Percentiles rank a stretch among this genome's conserved stretches.
Evolutionary conservation across 1,140 invertebrate genomes (phyloP).

Genomic region (Harlomillsia oculata): DNA sequence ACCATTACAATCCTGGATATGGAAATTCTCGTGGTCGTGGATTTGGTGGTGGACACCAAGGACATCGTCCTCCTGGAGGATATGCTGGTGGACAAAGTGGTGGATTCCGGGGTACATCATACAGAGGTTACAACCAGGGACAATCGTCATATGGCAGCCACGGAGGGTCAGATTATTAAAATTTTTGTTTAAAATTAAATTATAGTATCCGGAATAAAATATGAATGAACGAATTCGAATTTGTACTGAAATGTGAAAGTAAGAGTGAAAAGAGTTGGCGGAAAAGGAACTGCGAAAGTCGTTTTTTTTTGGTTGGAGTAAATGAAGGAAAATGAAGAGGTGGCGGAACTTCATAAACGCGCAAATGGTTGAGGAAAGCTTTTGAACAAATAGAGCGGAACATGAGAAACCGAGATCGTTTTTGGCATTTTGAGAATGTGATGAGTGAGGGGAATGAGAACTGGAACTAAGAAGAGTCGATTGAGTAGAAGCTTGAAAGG

Average conservation of each 20-base stretch:
- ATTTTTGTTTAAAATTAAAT: not conserved
- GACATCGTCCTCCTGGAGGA: not conserved
- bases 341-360: conserved; percentile 16
- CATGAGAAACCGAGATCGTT: no score
- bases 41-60: not conserved
- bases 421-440: no score
- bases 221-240: no score
- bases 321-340: conserved; percentile 10
- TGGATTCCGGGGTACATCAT: no score
- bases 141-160: no score
- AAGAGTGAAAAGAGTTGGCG: no score
- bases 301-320: not conserved
- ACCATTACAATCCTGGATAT: not conserved
- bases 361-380: conserved; percentile 2
- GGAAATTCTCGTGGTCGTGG: not conserved
- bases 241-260: no score
- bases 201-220: not conserved
- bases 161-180: not conserved
- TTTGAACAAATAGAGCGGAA: conserved; percentile 16
- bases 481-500: no score
- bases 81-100: not conserved
- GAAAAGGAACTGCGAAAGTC: not conserved
- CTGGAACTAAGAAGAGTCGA: no score
- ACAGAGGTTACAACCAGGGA: not conserved
- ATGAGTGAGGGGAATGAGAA: no score